Evolutionary conservation across 1,140 invertebrate genomes (phyloP).

Genomic region (Pseudobourletiella spinata): DNA sequence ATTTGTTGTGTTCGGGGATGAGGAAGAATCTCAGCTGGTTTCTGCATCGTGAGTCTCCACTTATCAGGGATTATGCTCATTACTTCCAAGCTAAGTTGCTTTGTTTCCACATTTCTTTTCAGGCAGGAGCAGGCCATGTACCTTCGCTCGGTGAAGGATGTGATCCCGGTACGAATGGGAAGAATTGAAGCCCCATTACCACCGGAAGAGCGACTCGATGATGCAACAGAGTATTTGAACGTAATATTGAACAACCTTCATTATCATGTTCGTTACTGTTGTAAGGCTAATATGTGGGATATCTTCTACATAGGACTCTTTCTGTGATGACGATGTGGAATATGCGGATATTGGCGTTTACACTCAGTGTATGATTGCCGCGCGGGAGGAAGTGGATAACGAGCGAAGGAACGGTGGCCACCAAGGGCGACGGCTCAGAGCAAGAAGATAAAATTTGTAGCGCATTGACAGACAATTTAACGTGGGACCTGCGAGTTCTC

Average conservation of each 20-base stretch:
- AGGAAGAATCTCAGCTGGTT: not conserved
- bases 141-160: conserved; percentile 16
- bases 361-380: conserved; percentile 31
- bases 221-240: not conserved
- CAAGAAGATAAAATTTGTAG: too few relatives aligned
- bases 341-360: conserved; percentile 27
- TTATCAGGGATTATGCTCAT: too few relatives aligned
- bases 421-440: not conserved
- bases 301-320: conserved; percentile 33
- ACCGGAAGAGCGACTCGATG: not conserved
- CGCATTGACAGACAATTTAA: too few relatives aligned
- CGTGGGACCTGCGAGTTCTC: too few relatives aligned
- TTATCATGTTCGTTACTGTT: too few relatives aligned
- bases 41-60: conserved; percentile 15
- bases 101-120: too few relatives aligned
- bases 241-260: not conserved
- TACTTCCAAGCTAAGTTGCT: too few relatives aligned
- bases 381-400: conserved; percentile 1
- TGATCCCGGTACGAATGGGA: not conserved
- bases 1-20: conserved; percentile 13
- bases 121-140: conserved; percentile 25
- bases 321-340: conserved; percentile 29
- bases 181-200: not conserved
- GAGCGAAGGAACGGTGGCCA: not conserved
- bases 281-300: too few relatives aligned